phyloP scores from a whole-genome alignment of 2,888 invertebrate genomes.

The Diaphora mendica region DNA sequence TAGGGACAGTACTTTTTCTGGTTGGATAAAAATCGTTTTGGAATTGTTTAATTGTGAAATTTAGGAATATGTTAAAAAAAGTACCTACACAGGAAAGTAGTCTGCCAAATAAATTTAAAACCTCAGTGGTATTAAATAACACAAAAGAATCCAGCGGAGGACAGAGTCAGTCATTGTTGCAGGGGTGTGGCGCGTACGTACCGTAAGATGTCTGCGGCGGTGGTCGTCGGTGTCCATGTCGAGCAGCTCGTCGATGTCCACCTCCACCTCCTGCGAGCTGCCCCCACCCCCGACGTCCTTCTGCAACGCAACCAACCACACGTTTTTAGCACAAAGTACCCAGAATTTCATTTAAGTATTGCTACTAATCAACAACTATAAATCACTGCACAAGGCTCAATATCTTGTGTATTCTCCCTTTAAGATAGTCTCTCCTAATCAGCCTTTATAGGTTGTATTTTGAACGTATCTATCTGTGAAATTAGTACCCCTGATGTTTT shows the following conservation, averaged over 20 bases:
- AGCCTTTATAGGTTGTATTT: too few relatives aligned
- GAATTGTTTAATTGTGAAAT: too few relatives aligned
- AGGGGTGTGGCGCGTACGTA: slow-evolving; percentile 56
- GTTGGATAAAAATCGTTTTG: too few relatives aligned
- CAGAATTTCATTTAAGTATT: neutral
- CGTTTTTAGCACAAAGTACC: neutral
- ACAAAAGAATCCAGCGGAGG: neutral
- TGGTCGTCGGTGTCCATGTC: slow-evolving; percentile 97
- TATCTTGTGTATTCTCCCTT: neutral
- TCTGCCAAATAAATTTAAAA: neutral
- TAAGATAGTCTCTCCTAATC: neutral
- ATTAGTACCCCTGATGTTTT: too few relatives aligned
- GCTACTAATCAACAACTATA: neutral
- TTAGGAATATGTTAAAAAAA: too few relatives aligned
- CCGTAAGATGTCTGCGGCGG: slow-evolving; percentile 93
- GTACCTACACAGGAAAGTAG: too few relatives aligned
- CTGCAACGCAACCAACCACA: slow-evolving; percentile 57
- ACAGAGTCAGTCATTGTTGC: neutral
- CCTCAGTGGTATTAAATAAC: neutral
- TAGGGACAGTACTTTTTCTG: too few relatives aligned
- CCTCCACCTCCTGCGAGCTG: slow-evolving; percentile 91
- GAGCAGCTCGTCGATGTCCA: slow-evolving; percentile 97
- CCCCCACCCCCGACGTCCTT: slow-evolving; percentile 80
- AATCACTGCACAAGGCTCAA: neutral
- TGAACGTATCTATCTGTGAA: too few relatives aligned